A percentile compares a stretch with the other conserved stretches of the same genome.
Evolutionary conservation across 1,140 invertebrate genomes (phyloP).

Genomic region (Caerostris darwini): DNA sequence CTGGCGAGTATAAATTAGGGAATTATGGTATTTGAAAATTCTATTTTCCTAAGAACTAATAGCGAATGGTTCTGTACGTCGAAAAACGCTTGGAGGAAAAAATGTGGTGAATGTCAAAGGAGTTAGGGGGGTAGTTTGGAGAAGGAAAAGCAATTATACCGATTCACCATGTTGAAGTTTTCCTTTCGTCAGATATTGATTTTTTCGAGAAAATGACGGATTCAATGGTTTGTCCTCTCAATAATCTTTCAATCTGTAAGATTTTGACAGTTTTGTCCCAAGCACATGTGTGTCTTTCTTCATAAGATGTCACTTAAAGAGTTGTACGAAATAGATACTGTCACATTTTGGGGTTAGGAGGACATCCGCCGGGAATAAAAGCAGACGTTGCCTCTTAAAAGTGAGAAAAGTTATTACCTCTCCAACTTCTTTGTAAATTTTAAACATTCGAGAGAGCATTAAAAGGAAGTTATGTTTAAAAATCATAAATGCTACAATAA

Average conservation of each 20-base stretch:
- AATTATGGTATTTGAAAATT: constrained; percentile 46
- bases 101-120: no score
- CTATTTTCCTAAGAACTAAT: not conserved
- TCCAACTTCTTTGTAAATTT: no score
- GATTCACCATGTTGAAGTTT: constrained; percentile 15
- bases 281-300: not conserved
- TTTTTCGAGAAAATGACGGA: constrained; percentile 26
- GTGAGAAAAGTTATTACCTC: no score
- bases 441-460: no score
- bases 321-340: not conserved
- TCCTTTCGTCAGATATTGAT: constrained; percentile 25
- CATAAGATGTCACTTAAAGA: not conserved
- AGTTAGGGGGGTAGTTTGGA: no score
- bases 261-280: not conserved
- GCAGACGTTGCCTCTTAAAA: no score
- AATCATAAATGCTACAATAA: no score
- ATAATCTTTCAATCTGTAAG: constrained; percentile 20
- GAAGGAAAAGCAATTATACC: constrained; percentile 26
- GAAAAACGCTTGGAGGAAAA: constrained; percentile 6
- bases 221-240: constrained; percentile 32
- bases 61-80: not conserved
- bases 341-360: not conserved
- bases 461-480: no score
- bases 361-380: no score
- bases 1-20: not conserved